Percentiles rank a stretch among this genome's conserved stretches.
These are phyloP conservation scores for Cavia aperea DNA, from an alignment of 2,113 vertebrate species.

Conservation along the genomic window DNA sequence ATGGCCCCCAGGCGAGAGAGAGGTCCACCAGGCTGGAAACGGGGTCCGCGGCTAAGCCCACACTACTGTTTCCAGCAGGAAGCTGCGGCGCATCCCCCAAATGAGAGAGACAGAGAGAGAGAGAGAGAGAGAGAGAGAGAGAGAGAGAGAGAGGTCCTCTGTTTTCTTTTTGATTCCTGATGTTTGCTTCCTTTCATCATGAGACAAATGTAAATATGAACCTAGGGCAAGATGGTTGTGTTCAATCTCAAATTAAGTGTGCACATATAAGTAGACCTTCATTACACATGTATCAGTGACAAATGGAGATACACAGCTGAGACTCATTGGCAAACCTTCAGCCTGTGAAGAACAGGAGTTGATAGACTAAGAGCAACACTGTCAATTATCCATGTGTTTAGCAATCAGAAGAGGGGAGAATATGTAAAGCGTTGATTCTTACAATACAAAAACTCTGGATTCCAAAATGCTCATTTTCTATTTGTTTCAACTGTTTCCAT, in stretches of 20 bases:
- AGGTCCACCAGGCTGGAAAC: too few species aligned
- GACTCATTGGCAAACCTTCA: neutral
- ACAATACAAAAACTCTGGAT: neutral
- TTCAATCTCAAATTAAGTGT: neutral
- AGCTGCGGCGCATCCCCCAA: too few species aligned
- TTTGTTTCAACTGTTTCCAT: neutral
- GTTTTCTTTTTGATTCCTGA: neutral
- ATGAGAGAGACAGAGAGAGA: too few species aligned
- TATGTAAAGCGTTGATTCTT: neutral
- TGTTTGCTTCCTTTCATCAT: neutral
- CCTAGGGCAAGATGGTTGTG: neutral
- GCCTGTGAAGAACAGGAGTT: neutral
- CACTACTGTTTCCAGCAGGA: too few species aligned
- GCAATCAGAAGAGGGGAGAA: neutral
- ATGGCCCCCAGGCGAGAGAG: too few species aligned
- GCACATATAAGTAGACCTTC: neutral
- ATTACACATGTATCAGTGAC: neutral
- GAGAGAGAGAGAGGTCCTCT: too few species aligned
- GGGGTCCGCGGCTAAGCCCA: too few species aligned
- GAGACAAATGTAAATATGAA: neutral
- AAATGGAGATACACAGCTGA: neutral
- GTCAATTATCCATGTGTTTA: neutral
- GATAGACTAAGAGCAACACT: neutral
- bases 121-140: too few species aligned
- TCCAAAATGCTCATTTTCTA: neutral